Conservation (phyloP, 2,113 vertebrate genomes). For the Atlantisia rogersi region DNA sequence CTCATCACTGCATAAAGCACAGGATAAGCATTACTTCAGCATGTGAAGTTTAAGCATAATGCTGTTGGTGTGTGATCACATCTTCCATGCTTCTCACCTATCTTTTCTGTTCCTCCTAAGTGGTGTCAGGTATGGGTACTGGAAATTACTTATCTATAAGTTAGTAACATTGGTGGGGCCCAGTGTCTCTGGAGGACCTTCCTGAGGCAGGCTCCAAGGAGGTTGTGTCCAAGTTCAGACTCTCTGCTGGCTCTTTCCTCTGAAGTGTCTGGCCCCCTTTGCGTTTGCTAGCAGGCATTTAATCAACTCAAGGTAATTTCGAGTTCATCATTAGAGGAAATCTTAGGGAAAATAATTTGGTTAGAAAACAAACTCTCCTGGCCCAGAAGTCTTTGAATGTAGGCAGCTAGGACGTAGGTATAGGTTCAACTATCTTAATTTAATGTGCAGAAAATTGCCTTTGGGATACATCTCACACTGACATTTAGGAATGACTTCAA, state of each 20-base stretch:
- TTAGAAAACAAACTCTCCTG: neutral
- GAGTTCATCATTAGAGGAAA: neutral
- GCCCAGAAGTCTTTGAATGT: neutral
- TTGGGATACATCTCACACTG: neutral
- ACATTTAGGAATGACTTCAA: neutral
- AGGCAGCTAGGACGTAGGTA: neutral
- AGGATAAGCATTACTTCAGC: neutral
- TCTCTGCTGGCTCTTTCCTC: neutral
- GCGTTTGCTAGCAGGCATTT: neutral
- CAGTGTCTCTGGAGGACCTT: neutral
- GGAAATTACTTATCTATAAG: neutral
- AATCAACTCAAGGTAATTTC: neutral
- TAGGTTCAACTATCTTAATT: neutral
- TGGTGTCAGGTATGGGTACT: neutral
- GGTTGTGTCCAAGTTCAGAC: neutral
- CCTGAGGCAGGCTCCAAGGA: neutral
- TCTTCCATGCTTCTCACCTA: neutral
- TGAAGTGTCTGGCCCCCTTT: neutral
- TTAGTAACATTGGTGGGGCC: neutral
- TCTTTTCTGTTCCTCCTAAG: neutral
- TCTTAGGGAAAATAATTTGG: neutral
- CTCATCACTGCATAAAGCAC: neutral
- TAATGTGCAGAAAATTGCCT: neutral
- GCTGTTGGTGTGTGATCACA: neutral
- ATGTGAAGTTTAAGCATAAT: fast-evolving